phyloP scores from a whole-genome alignment of 2,113 vertebrate genomes.

The Pelecanus crispus region DNA sequence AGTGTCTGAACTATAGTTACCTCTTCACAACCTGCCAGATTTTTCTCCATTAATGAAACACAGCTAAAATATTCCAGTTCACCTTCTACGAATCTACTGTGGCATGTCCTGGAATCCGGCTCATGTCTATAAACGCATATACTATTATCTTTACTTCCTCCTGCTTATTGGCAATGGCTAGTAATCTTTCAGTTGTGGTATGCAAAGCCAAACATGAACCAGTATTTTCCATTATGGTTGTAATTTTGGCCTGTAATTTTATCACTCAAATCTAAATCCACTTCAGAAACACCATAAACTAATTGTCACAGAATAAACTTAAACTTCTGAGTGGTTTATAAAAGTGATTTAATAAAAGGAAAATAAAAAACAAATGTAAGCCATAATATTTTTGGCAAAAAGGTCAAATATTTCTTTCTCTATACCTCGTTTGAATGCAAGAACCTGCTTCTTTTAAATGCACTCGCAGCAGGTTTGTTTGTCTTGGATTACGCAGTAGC shows the following conservation, averaged over 20 bases:
- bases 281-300: conserved; percentile 79
- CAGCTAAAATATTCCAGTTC: conserved; percentile 20
- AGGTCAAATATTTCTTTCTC: conserved; percentile 62
- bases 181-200: conserved; percentile 74
- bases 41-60: background rate
- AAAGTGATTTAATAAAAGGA: conserved; percentile 73
- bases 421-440: background rate
- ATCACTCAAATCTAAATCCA: conserved; percentile 80
- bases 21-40: conserved; percentile 48
- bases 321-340: conserved; percentile 68
- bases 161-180: conserved; percentile 58
- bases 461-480: conserved; percentile 17
- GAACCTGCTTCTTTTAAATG: background rate
- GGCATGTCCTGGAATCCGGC: conserved; percentile 29
- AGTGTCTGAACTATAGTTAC: background rate
- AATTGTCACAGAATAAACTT: conserved; percentile 76
- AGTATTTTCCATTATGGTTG: conserved; percentile 76
- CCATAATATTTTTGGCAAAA: conserved; percentile 69
- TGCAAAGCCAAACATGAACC: conserved; percentile 66
- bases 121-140: background rate
- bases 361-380: conserved; percentile 77
- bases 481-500: conserved; percentile 34
- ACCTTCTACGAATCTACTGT: conserved; percentile 29
- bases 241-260: conserved; percentile 80
- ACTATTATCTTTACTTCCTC: conserved; percentile 58